phyloP scores from a whole-genome alignment of 1,140 invertebrate species.

The Drosophila kurseongensis region DNA sequence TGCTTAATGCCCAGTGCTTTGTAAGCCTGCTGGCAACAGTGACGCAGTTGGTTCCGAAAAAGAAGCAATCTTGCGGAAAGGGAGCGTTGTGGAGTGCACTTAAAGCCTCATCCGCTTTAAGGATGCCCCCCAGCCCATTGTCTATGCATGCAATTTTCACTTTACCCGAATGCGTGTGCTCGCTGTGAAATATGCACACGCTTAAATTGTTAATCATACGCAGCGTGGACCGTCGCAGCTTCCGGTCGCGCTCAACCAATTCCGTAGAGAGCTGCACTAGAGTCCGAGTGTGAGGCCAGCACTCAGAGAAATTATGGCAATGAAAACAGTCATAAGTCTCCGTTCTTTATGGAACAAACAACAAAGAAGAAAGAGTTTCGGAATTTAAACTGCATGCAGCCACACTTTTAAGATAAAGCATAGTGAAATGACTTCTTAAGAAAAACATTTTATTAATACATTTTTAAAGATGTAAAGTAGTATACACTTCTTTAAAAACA shows the following conservation, averaged over 20 bases:
- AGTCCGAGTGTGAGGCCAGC: slow-evolving; percentile 21
- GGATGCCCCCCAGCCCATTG: slow-evolving; percentile 17
- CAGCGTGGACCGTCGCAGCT: slow-evolving; percentile 53
- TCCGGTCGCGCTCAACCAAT: slow-evolving; percentile 43
- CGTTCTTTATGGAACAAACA: background rate
- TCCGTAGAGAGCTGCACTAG: slow-evolving; percentile 21
- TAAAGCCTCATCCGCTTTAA: slow-evolving; percentile 46
- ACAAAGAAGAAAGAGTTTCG: background rate
- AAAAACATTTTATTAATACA: too few species aligned
- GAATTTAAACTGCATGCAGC: background rate
- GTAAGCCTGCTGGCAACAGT: slow-evolving; percentile 41
- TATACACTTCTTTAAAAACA: background rate
- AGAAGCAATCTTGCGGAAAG: slow-evolving; percentile 2
- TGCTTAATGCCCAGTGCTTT: slow-evolving; percentile 42
- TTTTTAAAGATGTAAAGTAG: too few species aligned
- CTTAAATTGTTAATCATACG: slow-evolving; percentile 79
- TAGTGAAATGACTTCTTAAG: background rate
- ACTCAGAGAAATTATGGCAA: slow-evolving; percentile 29
- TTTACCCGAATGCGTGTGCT: slow-evolving; percentile 42
- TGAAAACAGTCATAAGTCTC: slow-evolving; percentile 7
- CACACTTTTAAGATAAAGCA: background rate
- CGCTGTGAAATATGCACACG: slow-evolving; percentile 64
- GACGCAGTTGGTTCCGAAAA: slow-evolving; percentile 2
- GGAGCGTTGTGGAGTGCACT: slow-evolving; percentile 2
- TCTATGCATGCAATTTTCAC: slow-evolving; percentile 61